A percentile compares a stretch with the other conserved stretches of the same genome.
Conservation (phyloP, 2,888 invertebrate genomes). For the Drosophila lutescens region DNA sequence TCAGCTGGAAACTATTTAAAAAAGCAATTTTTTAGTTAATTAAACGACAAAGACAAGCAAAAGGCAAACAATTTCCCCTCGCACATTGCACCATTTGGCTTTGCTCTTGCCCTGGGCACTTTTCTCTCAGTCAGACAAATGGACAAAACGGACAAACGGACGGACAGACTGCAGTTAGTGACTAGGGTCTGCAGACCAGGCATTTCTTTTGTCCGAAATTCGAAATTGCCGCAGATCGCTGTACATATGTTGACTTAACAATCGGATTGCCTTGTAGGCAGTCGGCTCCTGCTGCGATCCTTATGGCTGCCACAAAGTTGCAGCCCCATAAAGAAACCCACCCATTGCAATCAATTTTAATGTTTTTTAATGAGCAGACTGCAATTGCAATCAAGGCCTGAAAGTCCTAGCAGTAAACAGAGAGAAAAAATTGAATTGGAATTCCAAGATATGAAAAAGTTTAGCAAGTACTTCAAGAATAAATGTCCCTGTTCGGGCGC, state of each 20-base stretch:
- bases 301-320: slow-evolving; percentile 39
- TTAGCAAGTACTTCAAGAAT: not conserved
- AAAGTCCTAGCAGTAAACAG: slow-evolving; percentile 9
- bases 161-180: slow-evolving; percentile 11
- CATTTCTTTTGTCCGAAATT: slow-evolving; percentile 4
- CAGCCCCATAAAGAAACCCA: slow-evolving; percentile 9
- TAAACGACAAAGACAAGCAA: slow-evolving; percentile 76
- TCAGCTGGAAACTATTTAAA: slow-evolving; percentile 62
- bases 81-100: slow-evolving; percentile 32
- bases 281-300: slow-evolving; percentile 39
- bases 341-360: slow-evolving; percentile 59
- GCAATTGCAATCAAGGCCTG: slow-evolving; percentile 50
- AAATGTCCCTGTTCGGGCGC: too few species aligned
- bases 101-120: slow-evolving; percentile 34
- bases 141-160: slow-evolving; percentile 8
- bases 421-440: not conserved
- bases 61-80: slow-evolving; percentile 49
- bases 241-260: not conserved
- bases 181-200: not conserved
- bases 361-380: slow-evolving; percentile 66
- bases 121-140: not conserved
- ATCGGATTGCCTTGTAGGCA: not conserved
- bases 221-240: slow-evolving; percentile 12
- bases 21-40: slow-evolving; percentile 80
- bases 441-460: not conserved